Conservation (phyloP, 2,113 vertebrate genomes). For the Sardina pilchardus region DNA sequence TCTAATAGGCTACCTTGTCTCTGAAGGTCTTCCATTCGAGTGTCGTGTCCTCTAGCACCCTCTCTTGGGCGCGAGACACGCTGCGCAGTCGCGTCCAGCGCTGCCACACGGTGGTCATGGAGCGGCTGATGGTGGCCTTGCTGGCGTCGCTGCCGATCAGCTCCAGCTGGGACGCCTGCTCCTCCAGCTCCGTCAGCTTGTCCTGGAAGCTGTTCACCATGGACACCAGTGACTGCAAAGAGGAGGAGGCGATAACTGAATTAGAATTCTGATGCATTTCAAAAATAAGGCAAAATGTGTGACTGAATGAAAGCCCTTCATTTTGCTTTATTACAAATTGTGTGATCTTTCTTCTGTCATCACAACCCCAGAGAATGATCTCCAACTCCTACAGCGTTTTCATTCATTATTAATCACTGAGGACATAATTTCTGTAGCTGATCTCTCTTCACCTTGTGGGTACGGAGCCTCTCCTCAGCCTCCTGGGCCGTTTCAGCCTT, state of each 20-base stretch:
- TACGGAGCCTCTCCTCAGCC: constrained; percentile 80
- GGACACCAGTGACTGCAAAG: constrained; percentile 73
- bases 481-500: constrained; percentile 79
- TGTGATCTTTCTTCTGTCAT: not conserved
- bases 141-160: constrained; percentile 77
- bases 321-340: not conserved
- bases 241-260: not conserved
- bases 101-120: constrained; percentile 81
- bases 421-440: not conserved
- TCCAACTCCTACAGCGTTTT: not conserved
- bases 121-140: constrained; percentile 64
- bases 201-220: constrained; percentile 79
- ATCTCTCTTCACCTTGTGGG: constrained; percentile 79
- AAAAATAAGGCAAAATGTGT: not conserved
- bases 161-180: constrained; percentile 75
- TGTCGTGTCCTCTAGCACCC: constrained; percentile 82
- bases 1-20: constrained; percentile 74
- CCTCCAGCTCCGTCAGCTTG: constrained; percentile 79
- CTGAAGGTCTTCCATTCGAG: constrained; percentile 84
- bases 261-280: not conserved
- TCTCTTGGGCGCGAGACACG: constrained; percentile 84
- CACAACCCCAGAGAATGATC: no score
- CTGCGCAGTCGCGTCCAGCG: constrained; percentile 83
- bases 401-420: not conserved
- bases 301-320: not conserved